Evolutionary conservation across 2,113 vertebrate genomes (phyloP).

Genomic region (human): DNA sequence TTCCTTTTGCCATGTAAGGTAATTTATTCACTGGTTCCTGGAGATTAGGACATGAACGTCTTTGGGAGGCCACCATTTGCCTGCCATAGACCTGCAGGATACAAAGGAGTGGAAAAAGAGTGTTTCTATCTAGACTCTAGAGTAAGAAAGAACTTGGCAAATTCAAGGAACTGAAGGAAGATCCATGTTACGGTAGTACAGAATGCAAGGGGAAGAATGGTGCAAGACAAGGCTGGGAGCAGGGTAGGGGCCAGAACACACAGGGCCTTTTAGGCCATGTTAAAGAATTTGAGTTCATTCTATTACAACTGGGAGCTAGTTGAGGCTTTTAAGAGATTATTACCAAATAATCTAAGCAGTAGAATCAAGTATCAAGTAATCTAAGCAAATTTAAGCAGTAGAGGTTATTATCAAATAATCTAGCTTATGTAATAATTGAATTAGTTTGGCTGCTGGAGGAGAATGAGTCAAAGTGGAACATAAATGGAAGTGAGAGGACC

Average conservation of each 20-base stretch:
- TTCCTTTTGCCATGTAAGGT: background rate
- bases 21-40: background rate
- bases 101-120: background rate
- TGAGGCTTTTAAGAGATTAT: background rate
- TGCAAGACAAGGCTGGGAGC: background rate
- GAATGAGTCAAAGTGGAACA: background rate
- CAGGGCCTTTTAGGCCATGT: background rate
- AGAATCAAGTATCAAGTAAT: no score
- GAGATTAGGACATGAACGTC: background rate
- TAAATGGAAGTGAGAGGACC: background rate
- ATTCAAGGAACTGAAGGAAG: background rate
- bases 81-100: background rate
- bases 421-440: background rate
- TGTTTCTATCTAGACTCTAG: background rate
- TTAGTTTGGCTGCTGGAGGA: background rate
- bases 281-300: background rate
- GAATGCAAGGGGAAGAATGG: background rate
- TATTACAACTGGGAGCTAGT: background rate
- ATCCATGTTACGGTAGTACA: background rate
- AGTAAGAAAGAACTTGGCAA: background rate
- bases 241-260: no score
- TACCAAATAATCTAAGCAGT: no score
- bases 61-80: background rate
- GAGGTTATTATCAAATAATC: background rate
- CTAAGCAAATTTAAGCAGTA: no score